Evolutionary conservation across 2,113 vertebrate species (phyloP), one percentile per base, ranked within the genome.

Genomic region (Benitochromis conjunctus): DNA sequence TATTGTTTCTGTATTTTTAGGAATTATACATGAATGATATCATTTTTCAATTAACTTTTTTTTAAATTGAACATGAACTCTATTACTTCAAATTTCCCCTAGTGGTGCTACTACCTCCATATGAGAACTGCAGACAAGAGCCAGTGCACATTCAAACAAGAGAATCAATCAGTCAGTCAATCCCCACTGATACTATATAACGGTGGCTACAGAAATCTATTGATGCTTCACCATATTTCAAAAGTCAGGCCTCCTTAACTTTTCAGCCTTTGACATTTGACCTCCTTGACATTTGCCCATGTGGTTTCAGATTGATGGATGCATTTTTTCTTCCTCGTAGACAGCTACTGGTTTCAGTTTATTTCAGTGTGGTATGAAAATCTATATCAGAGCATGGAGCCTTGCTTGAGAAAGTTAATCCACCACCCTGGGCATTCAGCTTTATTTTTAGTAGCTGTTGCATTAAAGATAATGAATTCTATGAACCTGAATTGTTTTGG

Each of bases 231-330:
- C 71, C 84, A 79, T 86, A 79, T 86, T 86, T 90, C 54, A 83
- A 34, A 83, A 84, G 83, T 81, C 85, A 86, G 38, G n/a, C 78
- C 85, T 82, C 46, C 34, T 78, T 89, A 89, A 90, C 91, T 90
- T 89, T 82, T 82, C 38, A 85, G 76, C 87, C 89, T 89, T 60
- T 82, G 78, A 88, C 90, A 83, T 86, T 81, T 93, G 84, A 91
- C 82, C 78, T 48, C 57, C 18, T 29, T 58, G 66, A 83, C 89
- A 86, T 74, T 82, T 38, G 46, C 82, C 82, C 91, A 93, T 80
- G 85, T 94, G 90, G 80, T 93, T 90, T 86, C 16, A 64, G 84
- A 89, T 88, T 94, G 91, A 94, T 93, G 83, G 89, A 92, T 91
- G 83, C 14, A 55, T 77, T 85, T 91, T 74, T 57, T 85, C 83